Evolutionary conservation across 2,113 vertebrate genomes (phyloP).

Genomic region (Chlamydotis undulata): DNA sequence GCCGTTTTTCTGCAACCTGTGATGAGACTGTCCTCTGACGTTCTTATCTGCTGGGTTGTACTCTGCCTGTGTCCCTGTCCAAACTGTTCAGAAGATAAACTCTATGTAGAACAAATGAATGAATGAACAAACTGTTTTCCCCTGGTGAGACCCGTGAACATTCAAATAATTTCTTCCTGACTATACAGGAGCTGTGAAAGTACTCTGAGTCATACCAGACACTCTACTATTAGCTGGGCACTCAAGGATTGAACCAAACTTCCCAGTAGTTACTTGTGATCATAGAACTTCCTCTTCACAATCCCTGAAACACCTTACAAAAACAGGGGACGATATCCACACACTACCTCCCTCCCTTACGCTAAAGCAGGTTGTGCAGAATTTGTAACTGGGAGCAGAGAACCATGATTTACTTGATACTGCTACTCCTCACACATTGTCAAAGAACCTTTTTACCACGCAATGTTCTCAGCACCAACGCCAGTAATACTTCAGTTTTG

Average conservation of each 20-base stretch:
- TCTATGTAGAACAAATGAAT: not conserved
- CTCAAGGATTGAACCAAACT: not conserved
- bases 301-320: not conserved
- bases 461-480: not conserved
- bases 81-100: not conserved
- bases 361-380: not conserved
- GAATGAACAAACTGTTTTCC: not conserved
- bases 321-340: not conserved
- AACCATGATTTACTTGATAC: not conserved
- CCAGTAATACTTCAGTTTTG: not conserved
- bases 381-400: not conserved
- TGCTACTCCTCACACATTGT: fast-evolving
- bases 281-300: not conserved
- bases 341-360: not conserved
- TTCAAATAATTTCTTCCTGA: not conserved
- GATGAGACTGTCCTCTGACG: not conserved
- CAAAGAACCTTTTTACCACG: not conserved
- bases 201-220: not conserved
- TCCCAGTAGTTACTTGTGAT: not conserved
- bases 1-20: not conserved
- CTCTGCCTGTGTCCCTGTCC: not conserved
- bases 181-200: not conserved
- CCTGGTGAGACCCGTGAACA: not conserved
- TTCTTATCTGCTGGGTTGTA: not conserved
- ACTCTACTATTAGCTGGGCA: not conserved